Evolutionary conservation across 2,888 invertebrate genomes (phyloP).

Genomic region (Callinectes sapidus): DNA sequence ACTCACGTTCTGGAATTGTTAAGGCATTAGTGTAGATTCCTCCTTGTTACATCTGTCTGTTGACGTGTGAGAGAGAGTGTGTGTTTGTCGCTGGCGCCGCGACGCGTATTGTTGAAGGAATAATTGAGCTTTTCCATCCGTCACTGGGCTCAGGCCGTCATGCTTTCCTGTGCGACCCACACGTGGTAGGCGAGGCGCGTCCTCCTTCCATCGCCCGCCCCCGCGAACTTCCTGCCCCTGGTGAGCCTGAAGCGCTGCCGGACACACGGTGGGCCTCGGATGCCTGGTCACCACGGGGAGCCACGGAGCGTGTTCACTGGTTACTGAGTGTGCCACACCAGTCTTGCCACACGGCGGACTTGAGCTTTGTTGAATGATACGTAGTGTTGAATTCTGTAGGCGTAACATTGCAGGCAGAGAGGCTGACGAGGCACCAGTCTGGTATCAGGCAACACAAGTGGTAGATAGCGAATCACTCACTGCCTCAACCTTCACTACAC

Average conservation of each 20-base stretch:
- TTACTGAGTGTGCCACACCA: not conserved
- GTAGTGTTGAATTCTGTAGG: not conserved
- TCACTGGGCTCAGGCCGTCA: not conserved
- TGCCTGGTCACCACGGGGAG: not conserved
- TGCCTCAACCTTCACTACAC: not conserved
- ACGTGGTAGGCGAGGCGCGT: not conserved
- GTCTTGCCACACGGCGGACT: not conserved
- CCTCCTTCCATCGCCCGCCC: not conserved
- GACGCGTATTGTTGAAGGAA: not conserved
- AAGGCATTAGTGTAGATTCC: not conserved
- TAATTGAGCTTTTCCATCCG: constrained; percentile 14
- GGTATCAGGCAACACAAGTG: not conserved
- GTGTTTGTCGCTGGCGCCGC: not conserved
- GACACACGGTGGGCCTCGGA: not conserved
- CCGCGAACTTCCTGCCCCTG: not conserved
- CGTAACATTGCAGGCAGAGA: not conserved
- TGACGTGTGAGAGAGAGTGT: not conserved
- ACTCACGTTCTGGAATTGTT: constrained; percentile 2
- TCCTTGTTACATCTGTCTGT: not conserved
- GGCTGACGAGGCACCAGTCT: not conserved
- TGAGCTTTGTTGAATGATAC: not conserved
- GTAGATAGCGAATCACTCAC: not conserved
- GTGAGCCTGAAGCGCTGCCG: not conserved
- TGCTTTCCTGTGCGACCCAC: not conserved
- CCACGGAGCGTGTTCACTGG: not conserved